Percentiles rank a stretch among this genome's conserved stretches.
phyloP scores from a whole-genome alignment of 2,797 vertebrate species.

The Lateolabrax maculatus region DNA sequence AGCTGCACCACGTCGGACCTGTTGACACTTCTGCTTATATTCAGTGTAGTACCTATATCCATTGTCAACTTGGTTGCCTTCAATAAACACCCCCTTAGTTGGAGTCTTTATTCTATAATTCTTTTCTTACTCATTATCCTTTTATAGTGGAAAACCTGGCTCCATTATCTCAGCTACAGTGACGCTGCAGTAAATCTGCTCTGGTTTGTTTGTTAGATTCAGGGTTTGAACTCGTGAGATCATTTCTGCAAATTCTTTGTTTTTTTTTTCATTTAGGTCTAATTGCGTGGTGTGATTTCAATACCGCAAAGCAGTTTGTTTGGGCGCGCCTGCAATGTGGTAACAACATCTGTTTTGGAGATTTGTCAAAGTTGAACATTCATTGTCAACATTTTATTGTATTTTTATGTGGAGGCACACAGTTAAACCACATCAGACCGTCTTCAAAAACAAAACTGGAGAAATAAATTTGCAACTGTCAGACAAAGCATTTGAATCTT shows the following conservation, averaged over 20 bases:
- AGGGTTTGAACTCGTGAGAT: slow-evolving; percentile 25
- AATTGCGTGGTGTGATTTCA: slow-evolving; percentile 54
- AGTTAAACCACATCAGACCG: slow-evolving; percentile 62
- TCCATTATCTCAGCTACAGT: neutral
- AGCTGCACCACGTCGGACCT: slow-evolving; percentile 34
- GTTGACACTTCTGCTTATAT: neutral
- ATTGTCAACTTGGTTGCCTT: neutral
- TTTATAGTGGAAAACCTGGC: neutral
- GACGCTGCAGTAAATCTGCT: slow-evolving; percentile 19
- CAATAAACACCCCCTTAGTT: neutral
- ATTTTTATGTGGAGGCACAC: slow-evolving; percentile 31
- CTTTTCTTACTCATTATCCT: neutral
- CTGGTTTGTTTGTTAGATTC: slow-evolving; percentile 36
- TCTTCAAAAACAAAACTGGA: slow-evolving; percentile 25
- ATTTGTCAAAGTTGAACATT: slow-evolving; percentile 45
- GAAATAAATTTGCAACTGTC: slow-evolving; percentile 11
- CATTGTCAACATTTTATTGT: slow-evolving; percentile 40
- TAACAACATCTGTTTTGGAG: slow-evolving; percentile 74
- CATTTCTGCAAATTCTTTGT: slow-evolving; percentile 6
- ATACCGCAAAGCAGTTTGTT: slow-evolving; percentile 42
- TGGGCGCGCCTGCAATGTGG: slow-evolving; percentile 63
- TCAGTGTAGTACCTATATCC: neutral
- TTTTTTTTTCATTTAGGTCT: slow-evolving; percentile 21
- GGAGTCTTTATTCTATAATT: neutral
- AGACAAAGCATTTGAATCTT: neutral